phyloP scores from a whole-genome alignment of 2,888 invertebrate genomes.

The Polia nebulosa region DNA sequence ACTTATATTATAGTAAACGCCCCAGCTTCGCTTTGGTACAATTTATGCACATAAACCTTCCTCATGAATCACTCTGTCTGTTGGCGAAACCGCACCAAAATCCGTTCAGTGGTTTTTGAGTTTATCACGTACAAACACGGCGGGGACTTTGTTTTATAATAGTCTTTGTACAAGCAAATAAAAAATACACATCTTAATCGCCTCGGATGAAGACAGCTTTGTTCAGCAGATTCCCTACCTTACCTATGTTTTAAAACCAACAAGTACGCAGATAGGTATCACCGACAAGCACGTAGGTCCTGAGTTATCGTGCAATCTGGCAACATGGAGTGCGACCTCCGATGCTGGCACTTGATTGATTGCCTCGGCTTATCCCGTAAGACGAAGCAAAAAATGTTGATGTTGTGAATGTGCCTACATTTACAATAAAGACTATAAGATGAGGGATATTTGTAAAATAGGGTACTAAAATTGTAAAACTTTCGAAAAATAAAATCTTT shows the following conservation, averaged over 20 bases:
- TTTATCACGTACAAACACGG: too few relatives aligned
- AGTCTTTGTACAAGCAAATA: too few relatives aligned
- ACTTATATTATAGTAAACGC: too few relatives aligned
- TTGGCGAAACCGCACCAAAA: too few relatives aligned
- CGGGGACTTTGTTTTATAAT: too few relatives aligned
- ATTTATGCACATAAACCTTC: too few relatives aligned
- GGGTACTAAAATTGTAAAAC: background rate
- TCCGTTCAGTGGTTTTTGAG: too few relatives aligned
- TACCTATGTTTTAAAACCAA: constrained; percentile 9
- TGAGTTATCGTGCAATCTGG: constrained; percentile 60
- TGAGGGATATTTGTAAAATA: constrained; percentile 13
- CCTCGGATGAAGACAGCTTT: background rate
- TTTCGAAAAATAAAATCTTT: too few relatives aligned
- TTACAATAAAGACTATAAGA: constrained; percentile 31
- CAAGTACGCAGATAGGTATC: constrained; percentile 33
- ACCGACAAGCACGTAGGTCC: constrained; percentile 49
- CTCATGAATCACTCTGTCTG: too few relatives aligned
- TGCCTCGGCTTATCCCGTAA: constrained; percentile 47
- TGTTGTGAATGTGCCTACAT: constrained; percentile 52
- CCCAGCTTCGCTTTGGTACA: too few relatives aligned
- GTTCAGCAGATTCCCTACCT: background rate
- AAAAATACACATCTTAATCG: too few relatives aligned
- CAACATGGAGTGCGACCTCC: constrained; percentile 48
- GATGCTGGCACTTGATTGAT: constrained; percentile 58
- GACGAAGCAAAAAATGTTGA: constrained; percentile 38